Evolutionary conservation across 1,140 invertebrate species (phyloP).

Genomic region (Drosophila nikananu): DNA sequence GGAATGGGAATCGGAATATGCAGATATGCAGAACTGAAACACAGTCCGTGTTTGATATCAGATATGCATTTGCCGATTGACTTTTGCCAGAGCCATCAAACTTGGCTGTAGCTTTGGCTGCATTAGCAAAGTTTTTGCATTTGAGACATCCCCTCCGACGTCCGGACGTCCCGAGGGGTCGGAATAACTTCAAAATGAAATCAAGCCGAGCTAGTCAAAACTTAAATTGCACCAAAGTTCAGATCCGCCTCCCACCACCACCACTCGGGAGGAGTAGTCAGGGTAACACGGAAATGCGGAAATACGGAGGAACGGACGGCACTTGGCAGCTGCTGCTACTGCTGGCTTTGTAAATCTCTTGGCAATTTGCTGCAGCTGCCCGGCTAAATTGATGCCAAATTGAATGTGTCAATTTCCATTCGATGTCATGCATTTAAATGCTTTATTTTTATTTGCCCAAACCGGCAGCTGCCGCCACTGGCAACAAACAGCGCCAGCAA

Average conservation of each 20-base stretch:
- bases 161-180: not conserved
- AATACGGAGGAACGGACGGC: not conserved
- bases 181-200: slow-evolving; percentile 76
- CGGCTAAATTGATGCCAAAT: slow-evolving; percentile 69
- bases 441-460: slow-evolving; percentile 65
- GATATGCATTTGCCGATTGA: slow-evolving; percentile 72
- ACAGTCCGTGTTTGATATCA: slow-evolving; percentile 56
- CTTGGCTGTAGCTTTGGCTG: slow-evolving; percentile 26
- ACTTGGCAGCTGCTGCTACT: slow-evolving; percentile 38
- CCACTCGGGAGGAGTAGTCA: not conserved
- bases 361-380: slow-evolving; percentile 69
- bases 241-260: not conserved
- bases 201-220: slow-evolving; percentile 67
- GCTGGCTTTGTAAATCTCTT: slow-evolving; percentile 66
- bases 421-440: slow-evolving; percentile 74
- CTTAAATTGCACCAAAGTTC: slow-evolving; percentile 72
- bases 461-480: slow-evolving; percentile 18
- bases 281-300: slow-evolving; percentile 7
- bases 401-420: slow-evolving; percentile 75
- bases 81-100: slow-evolving; percentile 49
- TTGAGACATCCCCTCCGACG: slow-evolving; percentile 28
- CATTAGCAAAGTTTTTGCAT: slow-evolving; percentile 77
- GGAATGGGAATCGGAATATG: slow-evolving; percentile 23
- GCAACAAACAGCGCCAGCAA: slow-evolving; percentile 29
- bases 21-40: slow-evolving; percentile 24